Evolutionary conservation across 2,113 vertebrate genomes (phyloP).

Genomic region (Xiphophorus maculatus): DNA sequence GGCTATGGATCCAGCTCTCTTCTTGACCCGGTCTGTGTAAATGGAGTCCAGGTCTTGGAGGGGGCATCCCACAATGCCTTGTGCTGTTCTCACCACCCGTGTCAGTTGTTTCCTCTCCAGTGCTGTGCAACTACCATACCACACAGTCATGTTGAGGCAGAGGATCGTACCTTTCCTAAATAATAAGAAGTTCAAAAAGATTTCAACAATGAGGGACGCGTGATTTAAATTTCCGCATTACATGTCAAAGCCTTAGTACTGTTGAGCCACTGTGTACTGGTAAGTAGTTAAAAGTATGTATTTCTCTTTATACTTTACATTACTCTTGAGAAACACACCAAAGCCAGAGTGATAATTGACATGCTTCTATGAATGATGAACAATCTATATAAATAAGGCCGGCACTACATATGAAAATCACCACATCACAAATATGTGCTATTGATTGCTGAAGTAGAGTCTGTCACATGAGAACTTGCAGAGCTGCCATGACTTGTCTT

Average conservation of each 20-base stretch:
- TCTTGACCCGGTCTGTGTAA: too few species aligned
- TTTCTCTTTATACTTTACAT: constrained; percentile 8
- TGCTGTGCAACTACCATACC: too few species aligned
- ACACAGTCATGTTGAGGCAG: too few species aligned
- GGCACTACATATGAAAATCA: not conserved
- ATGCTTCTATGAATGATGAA: not conserved
- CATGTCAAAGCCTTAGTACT: too few species aligned
- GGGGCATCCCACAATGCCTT: too few species aligned
- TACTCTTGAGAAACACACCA: not conserved
- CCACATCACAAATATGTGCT: not conserved
- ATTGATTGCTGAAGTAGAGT: constrained; percentile 2
- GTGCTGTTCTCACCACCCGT: too few species aligned
- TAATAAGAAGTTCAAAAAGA: not conserved
- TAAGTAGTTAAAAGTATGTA: not conserved
- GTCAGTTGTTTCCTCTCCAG: too few species aligned
- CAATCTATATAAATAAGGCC: not conserved
- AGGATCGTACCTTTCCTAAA: not conserved
- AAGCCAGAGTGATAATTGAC: too few species aligned
- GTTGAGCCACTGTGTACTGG: not conserved
- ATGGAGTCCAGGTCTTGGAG: too few species aligned
- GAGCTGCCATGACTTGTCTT: constrained; percentile 22
- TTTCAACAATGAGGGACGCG: too few species aligned
- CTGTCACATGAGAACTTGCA: constrained; percentile 28
- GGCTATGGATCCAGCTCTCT: too few species aligned
- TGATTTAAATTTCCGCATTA: not conserved